Conservation (phyloP, 2,113 vertebrate species). For the Dinomys branickii region DNA sequence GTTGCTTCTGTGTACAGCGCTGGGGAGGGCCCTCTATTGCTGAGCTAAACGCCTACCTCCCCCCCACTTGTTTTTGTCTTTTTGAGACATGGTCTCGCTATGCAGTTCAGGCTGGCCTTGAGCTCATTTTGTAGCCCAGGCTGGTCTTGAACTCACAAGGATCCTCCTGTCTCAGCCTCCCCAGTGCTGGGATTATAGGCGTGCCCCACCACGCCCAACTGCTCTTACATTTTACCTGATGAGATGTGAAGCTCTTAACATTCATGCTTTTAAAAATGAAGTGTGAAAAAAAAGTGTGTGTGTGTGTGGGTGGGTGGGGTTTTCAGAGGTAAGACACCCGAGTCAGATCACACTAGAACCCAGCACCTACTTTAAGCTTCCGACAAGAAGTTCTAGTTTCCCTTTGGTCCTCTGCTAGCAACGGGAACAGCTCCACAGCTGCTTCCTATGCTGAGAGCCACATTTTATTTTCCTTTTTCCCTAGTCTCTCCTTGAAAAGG, state of each 20-base stretch:
- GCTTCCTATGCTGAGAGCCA: neutral
- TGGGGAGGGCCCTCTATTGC: too few species aligned
- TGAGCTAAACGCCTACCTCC: too few species aligned
- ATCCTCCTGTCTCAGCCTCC: too few species aligned
- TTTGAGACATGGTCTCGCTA: neutral
- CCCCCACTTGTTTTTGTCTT: neutral
- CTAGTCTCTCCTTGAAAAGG: neutral
- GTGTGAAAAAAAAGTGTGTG: too few species aligned
- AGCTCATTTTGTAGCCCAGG: too few species aligned
- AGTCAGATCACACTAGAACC: neutral
- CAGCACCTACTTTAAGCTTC: neutral
- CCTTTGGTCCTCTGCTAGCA: neutral
- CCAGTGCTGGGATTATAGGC: too few species aligned
- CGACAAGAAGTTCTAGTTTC: neutral
- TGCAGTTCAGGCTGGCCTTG: neutral
- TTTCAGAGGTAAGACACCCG: neutral
- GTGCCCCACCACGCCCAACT: neutral
- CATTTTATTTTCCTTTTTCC: neutral
- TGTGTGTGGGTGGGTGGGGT: too few species aligned
- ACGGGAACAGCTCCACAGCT: neutral
- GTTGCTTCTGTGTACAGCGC: accelerated
- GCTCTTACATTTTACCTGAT: neutral
- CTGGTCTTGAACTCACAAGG: too few species aligned
- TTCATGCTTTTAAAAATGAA: neutral
- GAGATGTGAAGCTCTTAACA: neutral